Evolutionary conservation across 2,113 vertebrate species (phyloP).

Genomic region (Podilymbus podiceps): DNA sequence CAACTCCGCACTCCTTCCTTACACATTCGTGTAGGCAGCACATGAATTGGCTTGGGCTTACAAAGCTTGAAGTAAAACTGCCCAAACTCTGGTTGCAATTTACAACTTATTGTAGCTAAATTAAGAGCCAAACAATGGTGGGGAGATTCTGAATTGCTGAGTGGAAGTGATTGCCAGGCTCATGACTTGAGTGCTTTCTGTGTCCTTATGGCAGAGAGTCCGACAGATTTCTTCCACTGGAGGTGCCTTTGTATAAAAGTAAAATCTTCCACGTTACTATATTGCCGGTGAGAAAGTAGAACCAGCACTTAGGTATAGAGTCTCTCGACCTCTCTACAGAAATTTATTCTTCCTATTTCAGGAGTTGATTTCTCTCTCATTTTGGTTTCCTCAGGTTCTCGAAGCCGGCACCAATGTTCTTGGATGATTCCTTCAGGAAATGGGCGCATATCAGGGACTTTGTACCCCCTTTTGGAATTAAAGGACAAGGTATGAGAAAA

Average conservation of each 20-base stretch:
- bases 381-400: conserved; percentile 78
- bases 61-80: background rate
- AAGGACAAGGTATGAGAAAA: conserved; percentile 82
- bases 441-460: conserved; percentile 83
- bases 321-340: background rate
- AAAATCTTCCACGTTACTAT: background rate
- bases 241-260: background rate
- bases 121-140: background rate
- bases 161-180: background rate
- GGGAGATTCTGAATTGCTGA: background rate
- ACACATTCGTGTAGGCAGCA: accelerated
- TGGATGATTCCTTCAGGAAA: conserved; percentile 82
- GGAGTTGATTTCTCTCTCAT: conserved; percentile 16
- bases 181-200: background rate
- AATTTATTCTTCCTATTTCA: background rate
- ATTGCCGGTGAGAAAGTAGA: background rate
- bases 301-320: background rate
- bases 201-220: background rate
- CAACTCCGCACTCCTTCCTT: background rate
- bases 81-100: background rate
- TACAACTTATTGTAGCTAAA: background rate
- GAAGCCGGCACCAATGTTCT: conserved; percentile 84
- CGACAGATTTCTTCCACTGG: background rate
- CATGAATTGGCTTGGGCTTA: background rate
- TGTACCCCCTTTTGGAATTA: conserved; percentile 85